Conservation (phyloP, 2,888 invertebrate species). For the Caenorhabditis sp. region DNA sequence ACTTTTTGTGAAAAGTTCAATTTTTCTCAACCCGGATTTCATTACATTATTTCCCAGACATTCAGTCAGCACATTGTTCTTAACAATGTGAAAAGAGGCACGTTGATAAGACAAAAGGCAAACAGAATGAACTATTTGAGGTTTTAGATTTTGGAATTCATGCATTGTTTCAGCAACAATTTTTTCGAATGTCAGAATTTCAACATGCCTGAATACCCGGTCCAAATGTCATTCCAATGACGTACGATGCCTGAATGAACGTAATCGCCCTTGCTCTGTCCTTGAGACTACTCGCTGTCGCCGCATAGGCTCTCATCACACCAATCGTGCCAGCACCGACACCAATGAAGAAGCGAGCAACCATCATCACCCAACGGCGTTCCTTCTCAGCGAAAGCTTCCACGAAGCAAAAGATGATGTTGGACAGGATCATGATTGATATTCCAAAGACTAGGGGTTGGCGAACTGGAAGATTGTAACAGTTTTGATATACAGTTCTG, state of each 20-base stretch:
- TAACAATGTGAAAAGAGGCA: not conserved
- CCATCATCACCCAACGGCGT: conserved; percentile 74
- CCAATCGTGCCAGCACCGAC: conserved; percentile 72
- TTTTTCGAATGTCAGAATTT: not conserved
- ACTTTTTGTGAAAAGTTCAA: too few species aligned
- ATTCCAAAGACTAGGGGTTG: conserved; percentile 71
- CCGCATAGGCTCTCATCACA: conserved; percentile 72
- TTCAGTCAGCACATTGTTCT: too few species aligned
- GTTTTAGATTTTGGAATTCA: too few species aligned
- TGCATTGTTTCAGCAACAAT: not conserved
- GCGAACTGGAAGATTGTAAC: conserved; percentile 73
- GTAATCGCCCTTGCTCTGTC: conserved; percentile 73
- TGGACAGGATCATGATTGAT: conserved; percentile 70
- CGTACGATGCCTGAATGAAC: conserved; percentile 71
- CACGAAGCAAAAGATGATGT: conserved; percentile 73
- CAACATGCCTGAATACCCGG: conserved; percentile 70
- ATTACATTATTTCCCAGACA: too few species aligned
- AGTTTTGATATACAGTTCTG: too few species aligned
- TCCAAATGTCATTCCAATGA: conserved; percentile 73
- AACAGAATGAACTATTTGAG: too few species aligned
- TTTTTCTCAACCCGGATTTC: not conserved
- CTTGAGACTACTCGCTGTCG: conserved; percentile 69
- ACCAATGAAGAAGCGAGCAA: conserved; percentile 69
- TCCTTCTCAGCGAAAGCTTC: conserved; percentile 64
- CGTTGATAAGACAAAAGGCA: not conserved